phyloP scores from a whole-genome alignment of 1,140 invertebrate genomes.

The Berghia stephanieae region DNA sequence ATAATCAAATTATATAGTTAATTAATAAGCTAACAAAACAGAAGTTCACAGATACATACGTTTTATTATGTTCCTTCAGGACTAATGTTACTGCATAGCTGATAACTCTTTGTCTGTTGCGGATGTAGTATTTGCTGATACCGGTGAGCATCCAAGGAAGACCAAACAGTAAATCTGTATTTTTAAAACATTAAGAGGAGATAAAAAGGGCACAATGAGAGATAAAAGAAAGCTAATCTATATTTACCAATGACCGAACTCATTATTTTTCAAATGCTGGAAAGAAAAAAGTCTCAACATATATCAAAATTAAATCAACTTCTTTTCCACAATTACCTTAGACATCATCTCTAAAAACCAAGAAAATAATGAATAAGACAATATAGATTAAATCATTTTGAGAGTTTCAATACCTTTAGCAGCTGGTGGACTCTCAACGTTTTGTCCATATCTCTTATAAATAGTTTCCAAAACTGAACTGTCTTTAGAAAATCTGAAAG shows the following conservation, averaged over 20 bases:
- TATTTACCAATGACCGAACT: no score
- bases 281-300: no score
- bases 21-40: background rate
- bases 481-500: conserved; percentile 49
- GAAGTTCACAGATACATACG: conserved; percentile 69
- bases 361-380: no score
- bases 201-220: no score
- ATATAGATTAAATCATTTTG: no score
- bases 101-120: conserved; percentile 82
- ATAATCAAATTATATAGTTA: background rate
- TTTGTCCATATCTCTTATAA: conserved; percentile 52
- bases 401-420: conserved; percentile 54
- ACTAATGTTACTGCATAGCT: conserved; percentile 91
- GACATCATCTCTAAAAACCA: no score
- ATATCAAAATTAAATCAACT: no score
- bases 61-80: conserved; percentile 80
- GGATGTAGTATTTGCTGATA: conserved; percentile 84
- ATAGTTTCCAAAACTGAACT: conserved; percentile 56
- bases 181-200: no score
- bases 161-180: conserved; percentile 90
- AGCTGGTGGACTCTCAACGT: conserved; percentile 57
- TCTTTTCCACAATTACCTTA: no score
- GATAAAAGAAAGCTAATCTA: no score
- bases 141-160: conserved; percentile 89
- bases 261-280: no score